phyloP scores from a whole-genome alignment of 2,888 invertebrate species.

The Phyllotreta striolata region DNA sequence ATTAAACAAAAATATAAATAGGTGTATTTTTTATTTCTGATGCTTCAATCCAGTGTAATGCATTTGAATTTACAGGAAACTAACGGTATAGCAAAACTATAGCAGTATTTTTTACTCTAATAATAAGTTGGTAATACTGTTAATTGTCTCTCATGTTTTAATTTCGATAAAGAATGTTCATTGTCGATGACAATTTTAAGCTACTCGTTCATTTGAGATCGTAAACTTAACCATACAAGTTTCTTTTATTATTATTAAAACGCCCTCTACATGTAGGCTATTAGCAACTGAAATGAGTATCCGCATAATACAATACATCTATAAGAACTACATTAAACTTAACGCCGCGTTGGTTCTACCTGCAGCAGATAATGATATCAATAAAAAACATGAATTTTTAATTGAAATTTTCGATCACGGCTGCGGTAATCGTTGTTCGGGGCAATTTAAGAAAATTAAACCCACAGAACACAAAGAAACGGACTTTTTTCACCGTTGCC shows the following conservation, averaged over 20 bases:
- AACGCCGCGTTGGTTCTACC: constrained; percentile 27
- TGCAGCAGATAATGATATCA: constrained; percentile 33
- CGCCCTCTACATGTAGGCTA: constrained; percentile 21
- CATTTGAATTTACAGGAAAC: too few species aligned
- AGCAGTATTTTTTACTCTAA: too few species aligned
- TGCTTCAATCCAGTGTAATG: too few species aligned
- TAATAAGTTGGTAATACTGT: too few species aligned
- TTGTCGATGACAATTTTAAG: too few species aligned
- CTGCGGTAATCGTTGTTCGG: constrained; percentile 40
- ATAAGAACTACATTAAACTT: constrained; percentile 31
- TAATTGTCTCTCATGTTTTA: too few species aligned
- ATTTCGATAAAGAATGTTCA: too few species aligned
- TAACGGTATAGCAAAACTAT: too few species aligned
- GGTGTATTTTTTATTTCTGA: too few species aligned
- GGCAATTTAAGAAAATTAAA: constrained; percentile 46
- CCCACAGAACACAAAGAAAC: constrained; percentile 45
- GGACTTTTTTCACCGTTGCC: constrained; percentile 32
- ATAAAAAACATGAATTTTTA: constrained; percentile 45
- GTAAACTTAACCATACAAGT: constrained; percentile 2
- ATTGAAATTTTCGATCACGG: constrained; percentile 46
- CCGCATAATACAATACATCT: constrained; percentile 23
- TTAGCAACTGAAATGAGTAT: constrained; percentile 22
- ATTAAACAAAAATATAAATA: too few species aligned
- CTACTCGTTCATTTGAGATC: not conserved
- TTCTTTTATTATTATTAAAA: constrained; percentile 19